A percentile compares a stretch with the other conserved stretches of the same genome.
These are phyloP conservation scores for Aramus guarauna DNA, from an alignment of 2,113 vertebrate genomes.

Conservation along the genomic window DNA sequence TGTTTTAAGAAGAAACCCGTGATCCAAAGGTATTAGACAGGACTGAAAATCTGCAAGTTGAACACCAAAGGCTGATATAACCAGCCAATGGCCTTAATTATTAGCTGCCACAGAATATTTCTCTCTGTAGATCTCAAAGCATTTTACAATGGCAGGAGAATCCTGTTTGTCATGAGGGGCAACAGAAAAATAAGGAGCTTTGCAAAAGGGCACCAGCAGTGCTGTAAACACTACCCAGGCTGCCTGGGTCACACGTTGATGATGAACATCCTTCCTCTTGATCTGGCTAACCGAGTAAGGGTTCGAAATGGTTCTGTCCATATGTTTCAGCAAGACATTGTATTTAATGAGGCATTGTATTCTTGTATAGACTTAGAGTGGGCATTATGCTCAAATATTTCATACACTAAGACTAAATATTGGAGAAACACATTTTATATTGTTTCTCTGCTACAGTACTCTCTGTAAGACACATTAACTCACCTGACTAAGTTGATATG, in stretches of 20 bases:
- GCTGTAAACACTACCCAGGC: neutral
- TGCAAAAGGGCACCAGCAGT: neutral
- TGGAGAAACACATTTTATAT: neutral
- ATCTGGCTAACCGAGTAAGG: neutral
- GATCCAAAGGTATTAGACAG: neutral
- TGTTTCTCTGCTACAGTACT: neutral
- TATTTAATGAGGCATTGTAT: neutral
- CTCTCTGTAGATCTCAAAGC: neutral
- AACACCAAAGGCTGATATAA: neutral
- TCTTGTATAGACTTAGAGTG: neutral
- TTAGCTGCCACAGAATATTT: neutral
- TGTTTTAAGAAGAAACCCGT: neutral
- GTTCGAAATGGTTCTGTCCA: neutral
- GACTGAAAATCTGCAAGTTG: neutral
- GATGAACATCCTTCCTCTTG: neutral
- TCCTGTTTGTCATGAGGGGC: neutral
- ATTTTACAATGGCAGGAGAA: neutral
- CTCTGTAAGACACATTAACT: neutral
- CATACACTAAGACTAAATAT: neutral
- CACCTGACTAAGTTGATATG: neutral
- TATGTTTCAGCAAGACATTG: neutral
- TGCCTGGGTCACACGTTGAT: neutral
- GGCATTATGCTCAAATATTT: neutral
- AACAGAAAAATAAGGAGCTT: neutral
- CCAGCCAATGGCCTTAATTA: neutral